Base-by-base conservation (phyloP, 2,113 vertebrate genomes). In the Oryzias curvinotus region DNA sequence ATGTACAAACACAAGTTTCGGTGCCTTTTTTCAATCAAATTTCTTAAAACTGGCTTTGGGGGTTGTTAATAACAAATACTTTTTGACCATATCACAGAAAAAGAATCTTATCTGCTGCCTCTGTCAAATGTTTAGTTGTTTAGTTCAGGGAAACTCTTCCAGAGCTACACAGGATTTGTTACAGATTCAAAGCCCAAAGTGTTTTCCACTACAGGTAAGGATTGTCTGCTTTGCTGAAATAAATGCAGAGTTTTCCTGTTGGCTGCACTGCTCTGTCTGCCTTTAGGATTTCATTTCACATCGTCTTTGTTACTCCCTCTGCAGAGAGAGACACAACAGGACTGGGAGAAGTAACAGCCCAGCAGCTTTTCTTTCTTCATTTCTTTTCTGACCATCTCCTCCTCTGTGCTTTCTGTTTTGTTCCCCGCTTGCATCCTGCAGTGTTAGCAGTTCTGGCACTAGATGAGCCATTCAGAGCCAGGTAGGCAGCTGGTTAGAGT, bases 241-340 rank as follows among this genome's bases (percentile, higher is more conserved):
- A 36, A 36, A 7, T 10, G 30, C 30, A 36, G 30, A 2, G 7
- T 36, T 23, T 48, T 18, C 17, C 10, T 8, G 21, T 23, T 23
- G 2, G 21, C 14, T 47, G 45, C n/a, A 16, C 15, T 48, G n/a
- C 19, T n/a, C 47, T 18, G 8, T 17, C 4, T 4, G 66, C 53
- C 5, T 68, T 49, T 46, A 56, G 57, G 60, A 73, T 70, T 75
- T 62, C 68, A 19, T 67, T 52, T 52, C 69, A n/a, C 51, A 46
- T 47, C 51, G 19, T 62, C 61, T 71, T 26, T 51, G 16, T 50
- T 52, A 52, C 63, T 81, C 63, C 45, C 62, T 76, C 83, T 68
- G 75, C 87, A 89, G 88, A 88, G 88, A 84, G 89, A 73, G 79
- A 74, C 81, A 77, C 87, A 75, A 57, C 83, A 81, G 84, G 88